Base-by-base conservation (phyloP, 2,888 invertebrate species). In the Sinodicranocentrus sp. region DNA sequence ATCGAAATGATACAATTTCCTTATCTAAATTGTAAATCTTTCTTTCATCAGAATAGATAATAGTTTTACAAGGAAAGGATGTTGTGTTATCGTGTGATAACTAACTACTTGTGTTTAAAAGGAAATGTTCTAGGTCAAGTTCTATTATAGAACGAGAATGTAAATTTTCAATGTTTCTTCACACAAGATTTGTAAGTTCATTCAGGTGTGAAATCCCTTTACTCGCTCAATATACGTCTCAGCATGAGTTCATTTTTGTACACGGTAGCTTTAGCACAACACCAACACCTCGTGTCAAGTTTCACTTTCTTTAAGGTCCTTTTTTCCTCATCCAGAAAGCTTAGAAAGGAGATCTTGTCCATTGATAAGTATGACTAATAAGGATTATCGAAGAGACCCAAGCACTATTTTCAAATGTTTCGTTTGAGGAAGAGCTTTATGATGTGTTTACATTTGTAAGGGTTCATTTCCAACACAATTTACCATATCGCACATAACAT, bases 161-260 rank as follows among this genome's bases (percentile, higher is more conserved):
- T 48, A 48, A n/a, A 10, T 33, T 33, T 10, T 6, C 13, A 48
- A 15, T 48, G 48, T 48, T n/a, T 2, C 48, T 48, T 78, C 63
- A 78, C 70, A 48, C 61, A 48, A 70, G 78, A 78, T 78, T 78
- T 78, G 70, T 70, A 39, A 26, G 68, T 57, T 78, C 78, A 78
- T 78, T 78, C 78, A 78, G 78, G 78, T 78, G 78, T 78, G 78
- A 78, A 78, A 78, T 78, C 59, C 59, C 61, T 70, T 67, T 65
- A 23, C 57, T 67, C 61, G 78, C 78, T 78, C 78, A 77, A 77
- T 77, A 77, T 77, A 68, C 54, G 44, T 21, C 77, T 23, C 78
- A 70, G 78, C 78, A 61, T 70, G 78, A 63, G 78, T 25, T 71
- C 71, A 1, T 10, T 70, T 57, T 28, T 15, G 61, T 61, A 59